These are phyloP conservation scores for Delichon dasypus DNA, from an alignment of 2,797 vertebrate species.

Conservation along the genomic window DNA sequence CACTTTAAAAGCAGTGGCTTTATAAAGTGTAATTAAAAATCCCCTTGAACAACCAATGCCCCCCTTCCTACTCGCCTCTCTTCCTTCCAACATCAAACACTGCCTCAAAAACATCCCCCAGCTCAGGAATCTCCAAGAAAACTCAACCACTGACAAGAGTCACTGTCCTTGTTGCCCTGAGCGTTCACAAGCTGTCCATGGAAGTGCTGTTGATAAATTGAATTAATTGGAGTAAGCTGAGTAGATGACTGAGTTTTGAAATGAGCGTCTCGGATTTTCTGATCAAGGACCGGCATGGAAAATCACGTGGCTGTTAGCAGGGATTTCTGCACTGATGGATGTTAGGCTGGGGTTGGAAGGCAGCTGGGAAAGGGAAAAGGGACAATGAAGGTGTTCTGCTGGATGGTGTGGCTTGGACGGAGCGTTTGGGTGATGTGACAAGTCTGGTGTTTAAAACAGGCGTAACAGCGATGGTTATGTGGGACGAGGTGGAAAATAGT, in stretches of 20 bases:
- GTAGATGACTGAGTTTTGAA: background rate
- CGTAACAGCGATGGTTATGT: no score
- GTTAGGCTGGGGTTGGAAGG: background rate
- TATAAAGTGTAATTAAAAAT: background rate
- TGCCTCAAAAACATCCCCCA: background rate
- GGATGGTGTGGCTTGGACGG: background rate
- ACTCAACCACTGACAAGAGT: background rate
- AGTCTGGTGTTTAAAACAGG: fast-evolving
- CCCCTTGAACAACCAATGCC: background rate
- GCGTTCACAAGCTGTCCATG: background rate
- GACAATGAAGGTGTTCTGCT: background rate
- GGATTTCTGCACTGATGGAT: background rate
- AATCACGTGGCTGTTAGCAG: background rate
- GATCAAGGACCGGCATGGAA: background rate
- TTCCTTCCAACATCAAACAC: background rate
- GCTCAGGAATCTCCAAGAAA: background rate
- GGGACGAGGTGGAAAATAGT: background rate
- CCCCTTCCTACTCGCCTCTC: background rate
- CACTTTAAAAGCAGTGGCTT: background rate
- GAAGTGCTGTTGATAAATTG: background rate
- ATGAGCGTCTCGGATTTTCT: background rate
- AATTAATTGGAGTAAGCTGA: background rate
- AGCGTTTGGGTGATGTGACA: background rate
- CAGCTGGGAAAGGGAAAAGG: background rate
- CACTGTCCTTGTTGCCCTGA: background rate